Conservation (phyloP, 2,113 vertebrate species). For the Vulpes vulpes region DNA sequence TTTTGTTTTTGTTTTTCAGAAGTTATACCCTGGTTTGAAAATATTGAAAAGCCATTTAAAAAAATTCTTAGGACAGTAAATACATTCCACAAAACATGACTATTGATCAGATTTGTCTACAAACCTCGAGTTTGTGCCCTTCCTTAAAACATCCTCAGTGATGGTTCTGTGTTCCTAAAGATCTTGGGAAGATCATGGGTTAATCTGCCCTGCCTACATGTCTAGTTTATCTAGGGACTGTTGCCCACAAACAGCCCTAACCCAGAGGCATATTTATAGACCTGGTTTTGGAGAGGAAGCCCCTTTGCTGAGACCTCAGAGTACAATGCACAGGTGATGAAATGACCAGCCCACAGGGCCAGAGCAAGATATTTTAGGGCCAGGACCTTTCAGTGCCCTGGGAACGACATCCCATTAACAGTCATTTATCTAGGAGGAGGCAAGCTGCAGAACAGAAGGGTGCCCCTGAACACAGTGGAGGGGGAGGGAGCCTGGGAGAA, state of each 20-base stretch:
- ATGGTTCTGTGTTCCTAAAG: not conserved
- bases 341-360: not conserved
- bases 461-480: not conserved
- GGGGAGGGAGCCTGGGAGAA: not conserved
- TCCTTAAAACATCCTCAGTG: not conserved
- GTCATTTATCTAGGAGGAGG: not conserved
- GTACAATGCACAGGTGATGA: not conserved
- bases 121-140: not conserved
- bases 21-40: not conserved
- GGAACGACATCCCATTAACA: not conserved
- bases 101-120: not conserved
- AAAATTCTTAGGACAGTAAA: not conserved
- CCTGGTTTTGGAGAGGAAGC: not conserved
- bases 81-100: not conserved
- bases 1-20: not conserved
- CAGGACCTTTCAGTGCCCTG: not conserved
- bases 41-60: not conserved
- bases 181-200: not conserved
- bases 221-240: not conserved
- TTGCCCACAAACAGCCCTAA: not conserved
- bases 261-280: slow-evolving; percentile 61
- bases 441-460: not conserved
- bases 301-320: slow-evolving; percentile 2
- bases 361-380: not conserved
- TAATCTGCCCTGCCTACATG: not conserved